Evolutionary conservation across 2,888 invertebrate genomes (phyloP), one percentile per base, ranked within the genome.

Genomic region (Trimorus sp.): DNA sequence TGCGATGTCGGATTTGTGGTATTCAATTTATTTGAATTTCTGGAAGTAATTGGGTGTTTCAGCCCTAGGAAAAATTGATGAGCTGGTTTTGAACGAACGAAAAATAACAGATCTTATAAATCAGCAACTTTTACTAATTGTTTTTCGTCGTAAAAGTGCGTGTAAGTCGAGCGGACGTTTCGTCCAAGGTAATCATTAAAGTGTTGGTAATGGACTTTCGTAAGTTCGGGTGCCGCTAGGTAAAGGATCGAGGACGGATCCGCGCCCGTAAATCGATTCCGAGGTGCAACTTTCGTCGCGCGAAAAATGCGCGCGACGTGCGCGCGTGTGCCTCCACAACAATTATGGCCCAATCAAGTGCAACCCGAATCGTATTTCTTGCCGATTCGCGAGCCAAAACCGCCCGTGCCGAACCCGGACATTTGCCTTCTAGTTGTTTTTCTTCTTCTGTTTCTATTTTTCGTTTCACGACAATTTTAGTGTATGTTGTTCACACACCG

Each of bases 201-300:
- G 16, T 49, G 15, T 1, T 45, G 36, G 62, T 56, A 69, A 66
- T 54, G 62, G 51, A 60, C 73, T 79, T 68, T 73, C 79, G 58
- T 42, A 79, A 79, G 68, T 79, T 79, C 56, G 68, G 73, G 68
- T 54, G 51, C 45, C 48, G 12, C 49, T 71, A 56, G 68, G 73
- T 73, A 79, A 79, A 79, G 68, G 73, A 79, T 66, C 56, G 70
- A 78, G 65, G 65, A 78, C 70, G 65, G 65, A 71, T 71, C 38
- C 42, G 56, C 56, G 38, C 48, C 66, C 78, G 66, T 62, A 79
- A 73, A 79, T 73, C 56, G 71, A 71, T 73, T 62, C 66, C 40
- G 15, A 66, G 66, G 66, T 73, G 59, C 60, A 68, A 71, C 60
- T 71, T 63, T 49, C 49, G 9, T 37, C 37, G 14, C 51, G 15